Evolutionary conservation across 2,113 vertebrate species (phyloP), one percentile per base, ranked within the genome.

Genomic region (Pleuronectes platessa): DNA sequence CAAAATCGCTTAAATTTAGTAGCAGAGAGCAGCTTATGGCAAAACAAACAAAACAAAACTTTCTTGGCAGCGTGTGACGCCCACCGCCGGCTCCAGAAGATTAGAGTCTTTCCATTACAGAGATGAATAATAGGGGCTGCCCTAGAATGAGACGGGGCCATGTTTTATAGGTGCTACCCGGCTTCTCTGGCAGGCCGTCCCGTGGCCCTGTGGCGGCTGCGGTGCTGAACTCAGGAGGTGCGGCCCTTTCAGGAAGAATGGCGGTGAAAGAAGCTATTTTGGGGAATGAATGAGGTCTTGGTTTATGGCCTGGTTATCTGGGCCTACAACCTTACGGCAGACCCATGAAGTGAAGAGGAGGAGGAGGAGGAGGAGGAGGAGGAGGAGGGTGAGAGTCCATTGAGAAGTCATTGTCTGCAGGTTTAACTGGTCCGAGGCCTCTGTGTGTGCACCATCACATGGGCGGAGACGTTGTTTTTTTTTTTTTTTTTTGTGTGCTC

Each of bases 151-250:
- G 86, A 86, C 26, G 76, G 78, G 83, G 83, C 68, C 68, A 3
- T 62, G 83, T 83, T 90, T 92, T 90, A 91, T 92, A 89, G 88
- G 89, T 90, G 89, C 86, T 88, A 90, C 79, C 78, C 79, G 75
- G 81, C 66, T 76, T 40, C 84, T 83, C 68, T 89, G 89, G 88
- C 88, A 84, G 65, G 63, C 68, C 76, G 59, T 74, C 81, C 54
- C 74, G 72, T 71, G 70, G 84, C 55, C 76, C 81, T 90, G 92
- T 70, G 89, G 92, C 90, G 71, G 64, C 31, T 76, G 86, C 70
- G 86, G 88, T 66, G 58, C 76, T 85, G 80, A 82, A 83, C 68
- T 75, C 81, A 51, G 66, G 73, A 71, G 78, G 74, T 62, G 85
- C 80, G 68, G 67, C 76, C 75, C 77, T 24, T 79, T 59, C 70